Conservation (phyloP, 2,113 vertebrate genomes). For the Casuarius casuarius region DNA sequence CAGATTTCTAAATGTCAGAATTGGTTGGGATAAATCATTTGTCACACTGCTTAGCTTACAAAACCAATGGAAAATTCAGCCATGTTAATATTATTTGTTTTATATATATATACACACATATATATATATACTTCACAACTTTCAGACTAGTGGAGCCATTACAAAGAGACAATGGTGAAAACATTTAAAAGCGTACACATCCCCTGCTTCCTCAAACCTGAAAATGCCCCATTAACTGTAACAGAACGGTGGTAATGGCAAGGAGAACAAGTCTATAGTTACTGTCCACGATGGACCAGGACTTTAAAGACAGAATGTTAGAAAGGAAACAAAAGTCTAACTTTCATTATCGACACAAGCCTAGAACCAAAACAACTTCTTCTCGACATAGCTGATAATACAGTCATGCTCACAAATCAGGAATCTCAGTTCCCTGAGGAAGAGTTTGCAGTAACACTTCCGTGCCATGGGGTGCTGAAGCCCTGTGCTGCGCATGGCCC, state of each 20-base stretch:
- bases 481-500: background rate
- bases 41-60: background rate
- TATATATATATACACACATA: no score
- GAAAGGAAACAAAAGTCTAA: background rate
- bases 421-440: background rate
- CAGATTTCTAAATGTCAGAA: constrained; percentile 48
- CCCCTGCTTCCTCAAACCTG: background rate
- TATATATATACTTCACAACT: constrained; percentile 63
- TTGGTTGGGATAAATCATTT: background rate
- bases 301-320: background rate
- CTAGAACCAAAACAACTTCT: background rate
- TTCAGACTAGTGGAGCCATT: constrained; percentile 73
- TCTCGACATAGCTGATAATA: background rate
- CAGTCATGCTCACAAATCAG: background rate
- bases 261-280: background rate
- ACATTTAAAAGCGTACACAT: background rate
- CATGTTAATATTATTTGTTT: constrained; percentile 74
- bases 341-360: background rate
- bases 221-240: background rate
- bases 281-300: background rate
- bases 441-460: background rate
- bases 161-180: constrained; percentile 4
- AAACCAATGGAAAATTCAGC: constrained; percentile 59
- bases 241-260: fast-evolving
- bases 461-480: fast-evolving